Percentiles rank a stretch among this genome's conserved stretches.
phyloP scores from a whole-genome alignment of 1,140 invertebrate species.

The Acromyrmex heyeri region DNA sequence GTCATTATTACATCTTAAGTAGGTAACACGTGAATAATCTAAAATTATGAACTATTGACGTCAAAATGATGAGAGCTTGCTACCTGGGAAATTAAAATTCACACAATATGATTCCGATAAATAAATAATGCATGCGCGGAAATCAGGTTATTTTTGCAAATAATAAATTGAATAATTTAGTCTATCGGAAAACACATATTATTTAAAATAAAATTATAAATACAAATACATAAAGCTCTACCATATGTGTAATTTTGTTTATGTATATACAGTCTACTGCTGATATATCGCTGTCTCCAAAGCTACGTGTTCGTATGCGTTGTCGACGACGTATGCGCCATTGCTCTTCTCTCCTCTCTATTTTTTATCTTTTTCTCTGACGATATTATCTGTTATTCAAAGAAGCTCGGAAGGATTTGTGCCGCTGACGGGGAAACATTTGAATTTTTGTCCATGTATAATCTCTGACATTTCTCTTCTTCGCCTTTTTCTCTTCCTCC shows the following conservation, averaged over 20 bases:
- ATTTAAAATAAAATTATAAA: constrained; percentile 18
- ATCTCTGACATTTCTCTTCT: constrained; percentile 65
- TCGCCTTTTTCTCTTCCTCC: constrained; percentile 14
- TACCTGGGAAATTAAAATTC: neutral
- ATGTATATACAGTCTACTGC: constrained; percentile 17
- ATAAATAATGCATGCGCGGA: neutral
- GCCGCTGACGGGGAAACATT: constrained; percentile 57
- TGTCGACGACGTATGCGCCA: neutral
- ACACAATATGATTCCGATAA: neutral
- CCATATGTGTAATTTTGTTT: constrained; percentile 24
- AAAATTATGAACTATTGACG: too few species aligned
- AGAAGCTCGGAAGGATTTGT: constrained; percentile 47
- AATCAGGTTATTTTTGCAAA: constrained; percentile 11
- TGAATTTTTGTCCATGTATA: constrained; percentile 62
- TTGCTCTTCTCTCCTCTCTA: constrained; percentile 22
- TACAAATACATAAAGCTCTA: neutral
- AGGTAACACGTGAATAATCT: too few species aligned
- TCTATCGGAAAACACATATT: neutral
- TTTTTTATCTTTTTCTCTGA: constrained; percentile 34
- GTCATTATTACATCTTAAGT: too few species aligned
- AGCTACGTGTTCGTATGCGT: constrained; percentile 12
- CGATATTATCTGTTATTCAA: constrained; percentile 63
- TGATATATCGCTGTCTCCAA: constrained; percentile 11
- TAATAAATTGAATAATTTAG: constrained; percentile 9
- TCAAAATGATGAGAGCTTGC: too few species aligned